A percentile compares a stretch with the other conserved stretches of the same genome.
These are phyloP conservation scores for Catamblyrhynchus diadema DNA, from an alignment of 2,797 vertebrate species.

Conservation along the genomic window DNA sequence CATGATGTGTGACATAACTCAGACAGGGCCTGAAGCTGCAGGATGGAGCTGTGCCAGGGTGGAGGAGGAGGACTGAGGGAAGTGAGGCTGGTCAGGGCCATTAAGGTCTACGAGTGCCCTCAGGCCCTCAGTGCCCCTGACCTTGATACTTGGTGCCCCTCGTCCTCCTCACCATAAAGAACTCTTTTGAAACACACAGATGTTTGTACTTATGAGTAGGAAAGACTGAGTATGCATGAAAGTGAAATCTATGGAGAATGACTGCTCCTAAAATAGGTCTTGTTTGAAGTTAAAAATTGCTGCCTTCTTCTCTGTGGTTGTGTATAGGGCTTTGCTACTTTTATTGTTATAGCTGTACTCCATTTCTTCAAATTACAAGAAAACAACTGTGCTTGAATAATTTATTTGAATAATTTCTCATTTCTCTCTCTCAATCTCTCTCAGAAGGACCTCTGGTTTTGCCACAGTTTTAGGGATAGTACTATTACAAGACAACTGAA, in stretches of 20 bases:
- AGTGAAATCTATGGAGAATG: not conserved
- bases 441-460: not conserved
- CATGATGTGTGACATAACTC: not conserved
- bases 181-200: not conserved
- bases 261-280: not conserved
- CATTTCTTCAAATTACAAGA: not conserved
- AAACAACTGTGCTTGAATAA: not conserved
- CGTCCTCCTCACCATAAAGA: not conserved
- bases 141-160: not conserved
- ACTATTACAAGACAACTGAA: not conserved
- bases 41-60: not conserved
- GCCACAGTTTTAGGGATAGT: not conserved
- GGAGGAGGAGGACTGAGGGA: not conserved
- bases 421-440: not conserved
- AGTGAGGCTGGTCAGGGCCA: not conserved
- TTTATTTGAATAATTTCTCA: not conserved
- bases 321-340: not conserved
- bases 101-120: not conserved
- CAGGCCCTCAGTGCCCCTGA: too few species aligned
- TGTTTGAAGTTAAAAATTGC: not conserved
- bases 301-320: not conserved
- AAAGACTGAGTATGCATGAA: not conserved
- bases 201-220: not conserved
- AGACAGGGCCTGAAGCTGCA: not conserved
- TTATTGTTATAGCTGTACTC: not conserved